phyloP scores from a whole-genome alignment of 1,140 invertebrate genomes.

The Vanessa tameamea region DNA sequence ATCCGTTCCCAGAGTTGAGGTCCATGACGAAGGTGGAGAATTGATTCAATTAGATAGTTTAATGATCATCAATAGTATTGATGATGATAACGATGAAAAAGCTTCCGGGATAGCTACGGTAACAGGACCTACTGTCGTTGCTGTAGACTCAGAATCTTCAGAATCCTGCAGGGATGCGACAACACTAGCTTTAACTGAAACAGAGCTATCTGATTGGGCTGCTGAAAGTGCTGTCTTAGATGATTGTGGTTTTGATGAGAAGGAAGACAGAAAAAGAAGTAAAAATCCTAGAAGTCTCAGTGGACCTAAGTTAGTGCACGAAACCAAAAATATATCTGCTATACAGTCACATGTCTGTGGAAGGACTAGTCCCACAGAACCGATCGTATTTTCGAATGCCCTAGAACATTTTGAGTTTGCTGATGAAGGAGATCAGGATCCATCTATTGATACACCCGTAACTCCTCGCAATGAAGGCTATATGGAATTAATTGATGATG shows the following conservation, averaged over 20 bases:
- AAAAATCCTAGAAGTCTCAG: slow-evolving; percentile 66
- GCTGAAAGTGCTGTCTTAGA: slow-evolving; percentile 88
- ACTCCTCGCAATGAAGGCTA: slow-evolving; percentile 68
- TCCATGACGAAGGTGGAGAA: slow-evolving; percentile 85
- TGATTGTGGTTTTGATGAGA: slow-evolving; percentile 81
- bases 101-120: slow-evolving; percentile 49
- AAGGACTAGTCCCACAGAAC: slow-evolving; percentile 51
- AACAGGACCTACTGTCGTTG: slow-evolving; percentile 57
- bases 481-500: slow-evolving; percentile 73
- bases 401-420: slow-evolving; percentile 72
- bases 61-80: slow-evolving; percentile 69
- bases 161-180: slow-evolving; percentile 83
- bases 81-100: slow-evolving; percentile 61
- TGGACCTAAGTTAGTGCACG: slow-evolving; percentile 65
- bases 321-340: slow-evolving; percentile 66
- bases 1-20: slow-evolving; percentile 83
- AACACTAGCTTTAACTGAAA: slow-evolving; percentile 88
- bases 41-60: slow-evolving; percentile 83
- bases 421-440: slow-evolving; percentile 72
- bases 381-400: slow-evolving; percentile 65
- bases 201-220: slow-evolving; percentile 92
- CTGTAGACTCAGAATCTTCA: slow-evolving; percentile 70
- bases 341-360: slow-evolving; percentile 66
- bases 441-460: slow-evolving; percentile 52
- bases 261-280: slow-evolving; percentile 50